Percentiles rank a stretch among this genome's conserved stretches.
phyloP scores from a whole-genome alignment of 1,140 invertebrate genomes.

The Bombus superbus region DNA sequence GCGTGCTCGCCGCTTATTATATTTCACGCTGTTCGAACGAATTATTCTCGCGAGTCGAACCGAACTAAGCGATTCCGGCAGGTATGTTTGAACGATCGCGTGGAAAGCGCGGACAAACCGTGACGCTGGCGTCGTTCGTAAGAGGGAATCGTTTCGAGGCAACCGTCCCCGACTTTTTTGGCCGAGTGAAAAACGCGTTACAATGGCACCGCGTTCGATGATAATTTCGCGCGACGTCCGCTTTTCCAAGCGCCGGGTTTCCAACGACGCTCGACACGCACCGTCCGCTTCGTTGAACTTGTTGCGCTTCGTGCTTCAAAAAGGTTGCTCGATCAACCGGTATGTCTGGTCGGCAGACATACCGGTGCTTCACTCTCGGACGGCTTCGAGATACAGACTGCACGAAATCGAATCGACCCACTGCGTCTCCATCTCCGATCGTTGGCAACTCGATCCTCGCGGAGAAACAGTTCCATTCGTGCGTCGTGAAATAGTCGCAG shows the following conservation, averaged over 20 bases:
- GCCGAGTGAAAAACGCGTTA: background rate
- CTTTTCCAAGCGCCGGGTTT: slow-evolving; percentile 21
- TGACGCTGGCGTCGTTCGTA: background rate
- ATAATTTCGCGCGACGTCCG: slow-evolving; percentile 43
- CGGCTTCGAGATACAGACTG: background rate
- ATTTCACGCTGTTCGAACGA: slow-evolving; percentile 27
- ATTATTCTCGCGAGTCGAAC: background rate
- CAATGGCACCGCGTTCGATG: background rate
- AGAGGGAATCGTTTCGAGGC: background rate
- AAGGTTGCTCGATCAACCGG: slow-evolving; percentile 58
- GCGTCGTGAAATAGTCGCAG: too few species aligned
- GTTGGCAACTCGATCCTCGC: background rate
- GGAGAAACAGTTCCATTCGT: too few species aligned
- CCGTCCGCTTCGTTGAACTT: slow-evolving; percentile 55
- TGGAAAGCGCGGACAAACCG: background rate
- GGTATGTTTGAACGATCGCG: background rate
- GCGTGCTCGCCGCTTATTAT: background rate
- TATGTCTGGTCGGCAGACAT: slow-evolving; percentile 51
- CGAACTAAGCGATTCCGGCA: background rate
- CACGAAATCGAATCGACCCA: background rate
- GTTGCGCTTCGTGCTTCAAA: slow-evolving; percentile 56
- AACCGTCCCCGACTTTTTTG: background rate
- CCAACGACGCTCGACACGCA: slow-evolving; percentile 36
- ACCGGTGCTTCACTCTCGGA: slow-evolving; percentile 40
- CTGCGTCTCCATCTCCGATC: background rate